Percentiles rank a stretch among this genome's conserved stretches.
These are phyloP conservation scores for Lytechinus variegatus DNA, from an alignment of 35 echinoderm and acorn worm genomes.

Conservation along the genomic window DNA sequence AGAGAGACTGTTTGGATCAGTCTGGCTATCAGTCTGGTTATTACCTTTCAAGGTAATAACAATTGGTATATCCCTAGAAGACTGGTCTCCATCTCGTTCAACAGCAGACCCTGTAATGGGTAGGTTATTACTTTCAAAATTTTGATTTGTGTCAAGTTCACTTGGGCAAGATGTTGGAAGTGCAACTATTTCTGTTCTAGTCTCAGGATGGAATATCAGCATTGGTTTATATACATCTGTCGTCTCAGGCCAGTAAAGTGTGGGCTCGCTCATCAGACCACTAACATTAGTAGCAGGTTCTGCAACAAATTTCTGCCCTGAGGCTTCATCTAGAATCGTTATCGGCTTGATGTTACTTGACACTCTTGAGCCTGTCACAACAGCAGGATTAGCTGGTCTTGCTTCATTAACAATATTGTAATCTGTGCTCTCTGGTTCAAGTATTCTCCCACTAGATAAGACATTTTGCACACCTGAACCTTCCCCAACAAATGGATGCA, in stretches of 20 bases:
- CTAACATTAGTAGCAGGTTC: constrained; percentile 40
- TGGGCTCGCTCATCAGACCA: constrained; percentile 9
- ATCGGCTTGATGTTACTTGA: constrained; percentile 20
- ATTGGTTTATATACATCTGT: neutral
- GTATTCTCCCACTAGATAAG: neutral
- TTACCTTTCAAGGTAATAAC: neutral
- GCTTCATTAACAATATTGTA: neutral
- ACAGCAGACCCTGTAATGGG: no score
- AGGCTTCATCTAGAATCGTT: neutral
- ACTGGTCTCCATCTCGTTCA: neutral
- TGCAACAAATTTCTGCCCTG: constrained; percentile 38
- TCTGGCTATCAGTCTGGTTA: neutral
- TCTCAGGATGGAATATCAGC: constrained; percentile 12
- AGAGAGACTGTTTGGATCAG: neutral
- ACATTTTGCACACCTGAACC: neutral
- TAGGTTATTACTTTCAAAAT: no score
- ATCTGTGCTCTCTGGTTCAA: neutral
- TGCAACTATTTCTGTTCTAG: neutral
- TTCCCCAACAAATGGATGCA: constrained; percentile 58
- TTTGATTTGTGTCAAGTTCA: neutral
- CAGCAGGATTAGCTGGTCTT: neutral
- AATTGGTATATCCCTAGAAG: neutral
- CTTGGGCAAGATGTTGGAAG: neutral
- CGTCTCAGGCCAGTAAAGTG: constrained; percentile 26
- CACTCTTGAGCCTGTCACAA: constrained; percentile 4